Evolutionary conservation across 1,140 invertebrate species (phyloP).

Genomic region (Drosophila willistoni): DNA sequence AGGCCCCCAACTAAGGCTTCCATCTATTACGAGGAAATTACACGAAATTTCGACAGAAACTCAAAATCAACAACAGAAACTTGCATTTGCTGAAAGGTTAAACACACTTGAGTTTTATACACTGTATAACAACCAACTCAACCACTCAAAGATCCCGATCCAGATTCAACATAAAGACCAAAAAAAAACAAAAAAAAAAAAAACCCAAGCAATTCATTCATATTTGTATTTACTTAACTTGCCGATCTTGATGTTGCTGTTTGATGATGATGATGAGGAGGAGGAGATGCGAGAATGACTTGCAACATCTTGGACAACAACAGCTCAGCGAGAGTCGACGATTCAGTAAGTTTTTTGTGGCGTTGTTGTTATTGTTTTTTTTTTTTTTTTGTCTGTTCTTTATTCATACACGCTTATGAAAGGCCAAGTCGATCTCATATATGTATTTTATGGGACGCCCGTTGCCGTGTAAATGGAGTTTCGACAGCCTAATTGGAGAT

Average conservation of each 20-base stretch:
- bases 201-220: conserved; percentile 69
- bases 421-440: conserved; percentile 56
- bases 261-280: conserved; percentile 38
- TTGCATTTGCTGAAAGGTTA: conserved; percentile 58
- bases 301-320: conserved; percentile 52
- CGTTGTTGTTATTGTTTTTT: conserved; percentile 20
- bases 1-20: conserved; percentile 63
- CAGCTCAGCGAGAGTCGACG: conserved; percentile 52
- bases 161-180: conserved; percentile 44
- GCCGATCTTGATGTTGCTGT: conserved; percentile 53
- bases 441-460: conserved; percentile 66
- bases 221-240: conserved; percentile 80
- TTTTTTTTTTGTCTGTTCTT: conserved; percentile 25
- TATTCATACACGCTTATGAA: conserved; percentile 46
- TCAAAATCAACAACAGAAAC: conserved; percentile 21
- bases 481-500: conserved; percentile 82
- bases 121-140: conserved; percentile 32
- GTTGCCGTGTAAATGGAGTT: conserved; percentile 80
- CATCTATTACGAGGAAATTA: conserved; percentile 58
- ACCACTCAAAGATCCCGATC: conserved; percentile 57
- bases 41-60: conserved; percentile 44
- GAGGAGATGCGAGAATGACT: conserved; percentile 68
- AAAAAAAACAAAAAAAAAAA: too few relatives aligned
- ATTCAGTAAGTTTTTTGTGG: conserved; percentile 25
- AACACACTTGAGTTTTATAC: conserved; percentile 58